Evolutionary conservation across 2,113 vertebrate genomes (phyloP), one percentile per base, ranked within the genome.

Genomic region (Triplophysa dalaica): DNA sequence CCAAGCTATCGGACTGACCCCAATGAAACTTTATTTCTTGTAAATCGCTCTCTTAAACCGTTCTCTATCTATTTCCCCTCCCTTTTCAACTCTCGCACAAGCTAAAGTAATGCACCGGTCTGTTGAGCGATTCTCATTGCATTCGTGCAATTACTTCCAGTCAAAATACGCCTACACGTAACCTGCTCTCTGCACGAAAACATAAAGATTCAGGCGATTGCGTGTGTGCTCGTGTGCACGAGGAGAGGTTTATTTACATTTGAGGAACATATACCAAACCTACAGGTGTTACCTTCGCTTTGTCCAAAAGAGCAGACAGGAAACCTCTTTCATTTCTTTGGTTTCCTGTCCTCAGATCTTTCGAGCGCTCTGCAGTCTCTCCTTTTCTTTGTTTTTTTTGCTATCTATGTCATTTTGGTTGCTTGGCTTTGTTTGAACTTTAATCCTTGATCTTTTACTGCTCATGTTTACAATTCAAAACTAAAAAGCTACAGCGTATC

Each of bases 261-360:
- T 79, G 76, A 82, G 78, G 80, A 79, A 79, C 50, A 17, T 76
- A 69, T 75, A 62, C 21, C 64, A 76, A 76, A 69, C n/a, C 19
- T 79, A 82, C 77, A 82, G 80, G 77, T 85, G 77, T 82, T 70
- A 80, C 70, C 76, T 82, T 75, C 50, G 29, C 69, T 79, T 38
- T 75, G 68, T 79, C 81, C 48, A 61, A 70, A 58, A 22, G 33
- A 60, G 58, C 64, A 79, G 83, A 84, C 83, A 84, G 83, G 79
- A 84, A 84, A 77, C 70, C 61, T 58, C 66, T 70, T 68, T 72
- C 64, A 83, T 81, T 24, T 84, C 75, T 75, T 19, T 75, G 83
- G 79, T 78, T 84, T 84, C 79, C 83, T 75, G 75, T 78, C 68
- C 56, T 26, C 65, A 61, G 29, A 68, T 63, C 68, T 77, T 60